Evolutionary conservation across 1,140 invertebrate species (phyloP), one percentile per base, ranked within the genome.

Genomic region (Pissodes strobi): DNA sequence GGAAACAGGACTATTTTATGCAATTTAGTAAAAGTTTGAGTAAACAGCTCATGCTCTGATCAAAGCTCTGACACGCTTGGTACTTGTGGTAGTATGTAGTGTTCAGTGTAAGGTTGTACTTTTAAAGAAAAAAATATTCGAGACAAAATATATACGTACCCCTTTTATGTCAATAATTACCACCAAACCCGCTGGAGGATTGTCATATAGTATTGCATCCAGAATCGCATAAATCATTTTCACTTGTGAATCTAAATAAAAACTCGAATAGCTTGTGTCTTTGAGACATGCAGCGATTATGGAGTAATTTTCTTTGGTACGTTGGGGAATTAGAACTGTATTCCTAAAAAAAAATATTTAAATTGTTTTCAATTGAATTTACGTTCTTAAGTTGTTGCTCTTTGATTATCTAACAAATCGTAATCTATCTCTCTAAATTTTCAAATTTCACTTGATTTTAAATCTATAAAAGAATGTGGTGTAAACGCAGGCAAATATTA

Each of bases 121-220:
- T n/a, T 27, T 27, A 27, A 5, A 27, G 25, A 27, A 27, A 27
- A 27, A 27, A 27, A 27, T 27, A 9, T 27, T 27, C 9, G 25
- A 15, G 9, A 19, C 5, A 37, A 17, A 46, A 34, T 12, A 34
- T 0, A 23, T 60, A 62, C 65, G 49, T 67, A 76, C 78, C 0
- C 83, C 84, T 60, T 81, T 75, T 83, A 88, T 86, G 69, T 88
- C 85, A 62, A 87, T 85, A 0, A 88, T 73, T 68, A 87, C 83
- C 17, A 87, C 78, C 30, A 84, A 79, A 1, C 86, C 75, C 10
- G 57, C 66, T 9, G 75, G 72, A 0, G 72, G 71, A 46, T 74
- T 62, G 21, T 74, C 60, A 37, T 76, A 64, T 1, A 74, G 18
- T 1, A 61, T 52, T 18, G 51, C 64, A 79, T 83, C 86, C 9